Conservation (phyloP, 1,140 invertebrate species). For the Vollenhovia emeryi region DNA sequence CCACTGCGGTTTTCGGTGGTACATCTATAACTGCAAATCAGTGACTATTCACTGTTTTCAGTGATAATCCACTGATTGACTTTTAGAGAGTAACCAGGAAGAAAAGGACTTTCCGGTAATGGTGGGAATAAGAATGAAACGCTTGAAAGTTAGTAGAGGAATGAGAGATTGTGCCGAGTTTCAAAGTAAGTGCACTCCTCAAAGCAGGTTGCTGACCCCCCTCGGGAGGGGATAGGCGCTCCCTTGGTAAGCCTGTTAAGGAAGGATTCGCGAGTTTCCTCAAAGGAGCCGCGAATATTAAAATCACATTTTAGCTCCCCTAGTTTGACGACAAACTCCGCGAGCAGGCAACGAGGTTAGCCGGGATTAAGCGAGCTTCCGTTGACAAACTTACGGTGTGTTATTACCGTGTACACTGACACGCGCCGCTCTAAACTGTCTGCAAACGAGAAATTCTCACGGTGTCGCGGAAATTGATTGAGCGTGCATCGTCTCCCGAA, state of each 20-base stretch:
- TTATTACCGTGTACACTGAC: constrained; percentile 44
- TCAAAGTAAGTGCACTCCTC: constrained; percentile 74
- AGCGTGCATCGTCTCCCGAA: background rate
- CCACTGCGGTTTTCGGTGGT: too few relatives aligned
- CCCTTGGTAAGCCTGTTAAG: constrained; percentile 79
- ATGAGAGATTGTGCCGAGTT: constrained; percentile 79
- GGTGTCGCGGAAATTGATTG: constrained; percentile 39
- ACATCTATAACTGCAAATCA: too few relatives aligned
- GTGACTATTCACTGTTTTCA: too few relatives aligned
- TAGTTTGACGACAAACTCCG: constrained; percentile 74
- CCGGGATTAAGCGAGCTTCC: constrained; percentile 76
- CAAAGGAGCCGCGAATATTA: constrained; percentile 82
- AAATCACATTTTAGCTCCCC: constrained; percentile 81
- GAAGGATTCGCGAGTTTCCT: constrained; percentile 77
- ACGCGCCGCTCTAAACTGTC: constrained; percentile 60
- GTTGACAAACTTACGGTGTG: constrained; percentile 64
- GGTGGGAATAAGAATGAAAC: constrained; percentile 59
- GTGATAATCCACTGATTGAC: too few relatives aligned
- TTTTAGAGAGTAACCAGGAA: background rate
- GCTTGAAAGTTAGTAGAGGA: constrained; percentile 53
- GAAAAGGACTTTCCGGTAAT: background rate
- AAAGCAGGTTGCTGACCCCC: constrained; percentile 74
- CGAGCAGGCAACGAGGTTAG: constrained; percentile 75
- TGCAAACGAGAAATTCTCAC: constrained; percentile 61
- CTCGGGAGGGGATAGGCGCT: constrained; percentile 58